Conservation (phyloP, 2,113 vertebrate genomes). For the Campylomormyrus tamandua region DNA sequence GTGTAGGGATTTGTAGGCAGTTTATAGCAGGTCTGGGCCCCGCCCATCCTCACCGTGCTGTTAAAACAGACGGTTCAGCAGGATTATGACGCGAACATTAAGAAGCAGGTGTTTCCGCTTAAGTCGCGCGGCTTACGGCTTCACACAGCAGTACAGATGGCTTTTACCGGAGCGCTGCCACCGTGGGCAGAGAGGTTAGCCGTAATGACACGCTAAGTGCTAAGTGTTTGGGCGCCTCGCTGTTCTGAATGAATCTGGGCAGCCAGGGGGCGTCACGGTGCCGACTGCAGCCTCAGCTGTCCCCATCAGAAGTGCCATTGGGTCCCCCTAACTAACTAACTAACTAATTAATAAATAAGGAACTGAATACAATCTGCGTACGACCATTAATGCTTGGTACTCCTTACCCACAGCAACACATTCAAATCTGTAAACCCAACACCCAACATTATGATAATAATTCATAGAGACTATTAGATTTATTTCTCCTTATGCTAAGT, state of each 20-base stretch:
- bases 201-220: neutral
- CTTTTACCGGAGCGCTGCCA: neutral
- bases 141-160: neutral
- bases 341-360: neutral
- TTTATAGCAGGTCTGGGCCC: neutral
- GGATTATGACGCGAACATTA: neutral
- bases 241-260: neutral
- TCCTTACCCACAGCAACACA: too few species aligned
- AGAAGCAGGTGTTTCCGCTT: neutral
- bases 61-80: neutral
- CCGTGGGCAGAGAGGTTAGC: neutral
- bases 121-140: neutral
- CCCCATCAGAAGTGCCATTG: neutral
- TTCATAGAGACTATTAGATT: too few species aligned
- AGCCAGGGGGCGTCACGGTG: neutral
- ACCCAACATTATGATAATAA: too few species aligned
- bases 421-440: too few species aligned
- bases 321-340: neutral
- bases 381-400: too few species aligned
- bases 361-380: neutral
- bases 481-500: too few species aligned
- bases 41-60: neutral
- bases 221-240: neutral
- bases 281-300: neutral
- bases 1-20: neutral